Percentiles rank a stretch among this genome's conserved stretches.
Evolutionary conservation across 2,888 invertebrate species (phyloP).

Genomic region (Tenthredo mesomela): DNA sequence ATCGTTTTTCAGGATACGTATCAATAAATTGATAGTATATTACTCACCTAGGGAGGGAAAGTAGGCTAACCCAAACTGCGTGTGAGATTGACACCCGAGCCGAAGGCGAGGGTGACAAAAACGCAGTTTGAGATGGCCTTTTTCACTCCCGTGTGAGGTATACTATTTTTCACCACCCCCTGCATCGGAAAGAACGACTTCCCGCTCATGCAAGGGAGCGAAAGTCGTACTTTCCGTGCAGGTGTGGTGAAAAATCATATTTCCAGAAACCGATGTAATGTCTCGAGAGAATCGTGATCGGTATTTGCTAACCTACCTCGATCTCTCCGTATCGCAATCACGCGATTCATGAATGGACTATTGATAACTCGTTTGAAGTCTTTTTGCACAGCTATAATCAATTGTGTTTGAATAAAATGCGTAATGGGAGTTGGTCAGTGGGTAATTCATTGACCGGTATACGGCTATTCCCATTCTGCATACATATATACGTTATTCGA

Average conservation of each 20-base stretch:
- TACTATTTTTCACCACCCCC: no score
- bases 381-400: background rate
- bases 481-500: background rate
- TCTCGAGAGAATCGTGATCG: background rate
- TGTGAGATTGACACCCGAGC: no score
- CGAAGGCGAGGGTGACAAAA: no score
- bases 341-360: constrained; percentile 29
- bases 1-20: background rate
- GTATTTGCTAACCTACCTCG: background rate
- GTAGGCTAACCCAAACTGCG: no score
- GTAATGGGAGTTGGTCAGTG: constrained; percentile 30
- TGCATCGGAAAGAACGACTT: no score
- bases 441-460: constrained; percentile 15
- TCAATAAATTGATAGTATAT: background rate
- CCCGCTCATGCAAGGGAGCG: no score
- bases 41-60: no score
- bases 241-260: no score
- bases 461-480: background rate
- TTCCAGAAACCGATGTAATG: background rate
- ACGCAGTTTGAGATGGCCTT: no score
- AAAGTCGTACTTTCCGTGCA: no score
- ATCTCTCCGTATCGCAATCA: constrained; percentile 16
- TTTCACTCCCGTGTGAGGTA: no score
- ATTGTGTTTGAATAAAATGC: background rate
- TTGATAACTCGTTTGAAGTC: background rate